phyloP scores from a whole-genome alignment of 2,113 vertebrate species.

The Aplodontia rufa region DNA sequence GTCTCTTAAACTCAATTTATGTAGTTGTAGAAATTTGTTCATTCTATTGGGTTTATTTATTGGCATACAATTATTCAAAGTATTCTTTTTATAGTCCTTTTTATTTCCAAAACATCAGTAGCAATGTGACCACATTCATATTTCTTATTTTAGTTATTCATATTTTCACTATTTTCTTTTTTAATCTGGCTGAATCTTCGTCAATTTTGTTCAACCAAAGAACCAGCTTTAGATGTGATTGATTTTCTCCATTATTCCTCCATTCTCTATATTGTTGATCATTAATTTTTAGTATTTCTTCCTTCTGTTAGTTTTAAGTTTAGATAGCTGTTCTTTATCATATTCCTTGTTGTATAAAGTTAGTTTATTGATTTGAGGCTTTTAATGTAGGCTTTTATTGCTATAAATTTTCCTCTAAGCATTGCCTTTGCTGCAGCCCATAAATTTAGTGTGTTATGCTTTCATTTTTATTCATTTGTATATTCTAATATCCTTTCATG shows the following conservation, averaged over 20 bases:
- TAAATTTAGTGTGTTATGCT: too few species aligned
- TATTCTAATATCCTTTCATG: neutral
- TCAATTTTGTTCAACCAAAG: too few species aligned
- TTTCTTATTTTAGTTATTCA: neutral
- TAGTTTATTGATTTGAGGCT: neutral
- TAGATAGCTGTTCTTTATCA: neutral
- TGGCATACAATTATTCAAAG: too few species aligned
- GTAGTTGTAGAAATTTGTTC: neutral
- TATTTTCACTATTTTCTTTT: too few species aligned
- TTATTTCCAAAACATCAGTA: neutral
- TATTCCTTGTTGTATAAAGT: neutral
- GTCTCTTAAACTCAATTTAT: neutral
- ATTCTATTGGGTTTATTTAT: too few species aligned
- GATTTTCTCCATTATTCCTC: neutral
- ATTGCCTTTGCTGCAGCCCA: too few species aligned
- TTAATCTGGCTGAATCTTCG: too few species aligned
- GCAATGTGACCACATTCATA: neutral
- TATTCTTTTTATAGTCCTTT: neutral
- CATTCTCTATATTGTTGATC: neutral
- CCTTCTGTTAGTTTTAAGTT: neutral
- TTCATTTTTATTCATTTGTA: neutral
- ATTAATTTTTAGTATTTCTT: neutral
- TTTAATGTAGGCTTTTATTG: too few species aligned
- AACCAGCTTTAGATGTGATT: neutral
- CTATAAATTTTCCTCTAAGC: too few species aligned